A percentile compares a stretch with the other conserved stretches of the same genome.
These are phyloP conservation scores for Pseudochirops corinnae DNA, from an alignment of 2,797 vertebrate species.

Conservation along the genomic window DNA sequence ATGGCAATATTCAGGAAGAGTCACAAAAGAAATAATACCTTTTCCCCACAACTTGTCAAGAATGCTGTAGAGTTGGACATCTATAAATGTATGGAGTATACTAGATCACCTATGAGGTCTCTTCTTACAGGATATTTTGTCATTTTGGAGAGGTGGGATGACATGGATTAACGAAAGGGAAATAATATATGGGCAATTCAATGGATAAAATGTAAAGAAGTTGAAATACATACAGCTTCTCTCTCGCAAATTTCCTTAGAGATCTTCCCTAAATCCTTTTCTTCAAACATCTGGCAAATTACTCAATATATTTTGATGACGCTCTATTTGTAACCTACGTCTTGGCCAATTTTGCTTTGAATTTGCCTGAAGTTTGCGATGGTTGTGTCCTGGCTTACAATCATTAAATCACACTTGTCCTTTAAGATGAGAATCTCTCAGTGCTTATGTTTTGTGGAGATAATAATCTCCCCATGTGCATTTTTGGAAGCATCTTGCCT, in stretches of 20 bases:
- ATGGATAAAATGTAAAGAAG: neutral
- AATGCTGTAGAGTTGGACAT: neutral
- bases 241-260: neutral
- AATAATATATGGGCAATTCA: neutral
- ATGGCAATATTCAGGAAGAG: neutral
- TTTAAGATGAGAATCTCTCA: constrained; percentile 72
- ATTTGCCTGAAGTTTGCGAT: constrained; percentile 66
- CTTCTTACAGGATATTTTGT: neutral
- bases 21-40: neutral
- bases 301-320: neutral
- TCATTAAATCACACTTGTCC: constrained; percentile 74
- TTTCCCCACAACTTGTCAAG: neutral
- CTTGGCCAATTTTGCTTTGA: constrained; percentile 22
- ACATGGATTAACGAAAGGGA: neutral
- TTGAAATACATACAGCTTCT: neutral
- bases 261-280: constrained; percentile 51
- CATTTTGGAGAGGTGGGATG: neutral
- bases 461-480: constrained; percentile 38
- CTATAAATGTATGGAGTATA: neutral
- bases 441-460: constrained; percentile 65
- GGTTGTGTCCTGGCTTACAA: constrained; percentile 56
- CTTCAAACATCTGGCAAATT: constrained; percentile 38
- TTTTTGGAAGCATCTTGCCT: constrained; percentile 57
- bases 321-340: constrained; percentile 55
- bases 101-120: neutral